Evolutionary conservation across 2,113 vertebrate species (phyloP), one percentile per base, ranked within the genome.

Genomic region (Solea senegalensis): DNA sequence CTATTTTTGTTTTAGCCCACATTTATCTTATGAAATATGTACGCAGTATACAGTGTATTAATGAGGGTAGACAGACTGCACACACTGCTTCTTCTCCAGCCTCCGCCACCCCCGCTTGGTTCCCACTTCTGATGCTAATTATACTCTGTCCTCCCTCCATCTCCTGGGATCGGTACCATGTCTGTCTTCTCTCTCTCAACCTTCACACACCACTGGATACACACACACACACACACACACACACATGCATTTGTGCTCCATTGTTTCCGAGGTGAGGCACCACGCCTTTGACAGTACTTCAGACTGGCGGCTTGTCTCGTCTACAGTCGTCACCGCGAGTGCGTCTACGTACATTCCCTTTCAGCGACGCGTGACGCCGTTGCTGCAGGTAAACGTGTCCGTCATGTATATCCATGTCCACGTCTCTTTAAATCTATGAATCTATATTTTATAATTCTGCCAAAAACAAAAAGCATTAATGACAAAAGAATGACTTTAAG

Each of bases 111-210:
- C 61, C 65, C 64, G 45, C 49, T 53, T 8, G 69, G 60, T 72
- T 68, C 73, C 81, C 81, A 69, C 86, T 76, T 82, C 76, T 80
- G 75, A 88, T 85, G 86, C 85, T 86, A 90, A 91, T 90, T 87
- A 86, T 87, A 87, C 78, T 87, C 83, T 21, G 77, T 85, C 83
- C 84, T 90, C 78, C 81, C 83, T 81, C 68, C 26, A 14, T 88
- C 90, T 86, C 84, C 69, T 49, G 88, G 86, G 77, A 88, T 76
- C 69, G 39, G 28, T 72, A 26, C 63, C 64, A 51, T 2, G 70
- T 77, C 75, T 68, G 41, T 84, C 79, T 75, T 54, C 71, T 76
- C 65, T 58, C 69, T 73, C 74, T 16, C 88, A 87, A 90, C 86
- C 85, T 88, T 90, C 83, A 89, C 83, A 84, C 82, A 67, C 78